Percentiles rank a stretch among this genome's conserved stretches.
Evolutionary conservation across 2,113 vertebrate genomes (phyloP).

Genomic region (Caloenas nicobarica): DNA sequence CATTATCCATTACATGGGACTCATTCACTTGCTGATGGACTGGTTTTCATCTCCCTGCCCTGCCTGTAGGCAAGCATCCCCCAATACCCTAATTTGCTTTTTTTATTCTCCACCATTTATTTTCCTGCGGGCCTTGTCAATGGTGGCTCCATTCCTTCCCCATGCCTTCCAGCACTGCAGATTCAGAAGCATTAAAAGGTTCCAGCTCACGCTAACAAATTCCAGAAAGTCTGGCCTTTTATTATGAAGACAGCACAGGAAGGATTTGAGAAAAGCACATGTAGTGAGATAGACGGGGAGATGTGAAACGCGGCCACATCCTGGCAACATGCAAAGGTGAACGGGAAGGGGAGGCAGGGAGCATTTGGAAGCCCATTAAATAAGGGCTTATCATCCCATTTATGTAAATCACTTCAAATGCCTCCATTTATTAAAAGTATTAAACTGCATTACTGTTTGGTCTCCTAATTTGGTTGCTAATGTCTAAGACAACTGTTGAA

Average conservation of each 20-base stretch:
- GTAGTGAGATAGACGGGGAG: not conserved
- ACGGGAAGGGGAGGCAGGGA: not conserved
- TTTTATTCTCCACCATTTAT: slow-evolving; percentile 16
- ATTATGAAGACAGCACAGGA: not conserved
- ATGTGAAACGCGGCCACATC: not conserved
- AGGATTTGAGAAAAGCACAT: not conserved
- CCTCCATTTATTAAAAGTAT: slow-evolving; percentile 57
- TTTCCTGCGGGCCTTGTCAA: slow-evolving; percentile 25
- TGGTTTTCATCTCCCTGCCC: slow-evolving; percentile 49
- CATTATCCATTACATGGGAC: slow-evolving; percentile 25
- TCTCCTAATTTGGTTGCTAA: slow-evolving; percentile 53
- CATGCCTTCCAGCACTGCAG: not conserved
- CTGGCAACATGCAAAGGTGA: not conserved
- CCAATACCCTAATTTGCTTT: slow-evolving; percentile 28
- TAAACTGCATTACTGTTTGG: slow-evolving; percentile 39
- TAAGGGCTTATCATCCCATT: slow-evolving; percentile 34
- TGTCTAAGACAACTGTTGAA: slow-evolving; percentile 46
- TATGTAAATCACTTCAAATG: slow-evolving; percentile 55
- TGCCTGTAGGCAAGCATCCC: slow-evolving; percentile 39
- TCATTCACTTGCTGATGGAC: slow-evolving; percentile 48
- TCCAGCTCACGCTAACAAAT: not conserved
- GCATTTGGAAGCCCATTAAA: slow-evolving; percentile 38
- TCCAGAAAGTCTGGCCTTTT: not conserved
- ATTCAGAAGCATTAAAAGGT: not conserved
- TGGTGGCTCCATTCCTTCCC: not conserved